Evolutionary conservation across 1,140 invertebrate genomes (phyloP).

Genomic region (Gonatopus flavifemur): DNA sequence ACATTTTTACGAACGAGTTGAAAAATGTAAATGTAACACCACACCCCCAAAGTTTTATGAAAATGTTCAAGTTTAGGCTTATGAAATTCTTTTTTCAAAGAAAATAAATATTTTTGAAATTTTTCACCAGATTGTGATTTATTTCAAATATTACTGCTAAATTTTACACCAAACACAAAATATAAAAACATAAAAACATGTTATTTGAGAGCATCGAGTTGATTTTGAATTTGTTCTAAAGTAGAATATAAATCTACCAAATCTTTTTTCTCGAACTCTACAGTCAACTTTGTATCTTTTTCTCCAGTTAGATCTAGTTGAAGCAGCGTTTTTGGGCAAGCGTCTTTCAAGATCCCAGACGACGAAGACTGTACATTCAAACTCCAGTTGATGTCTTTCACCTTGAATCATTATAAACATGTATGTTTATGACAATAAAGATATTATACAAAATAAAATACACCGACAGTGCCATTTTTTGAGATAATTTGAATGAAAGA

Average conservation of each 20-base stretch:
- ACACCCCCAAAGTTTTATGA: constrained; percentile 27
- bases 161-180: too few relatives aligned
- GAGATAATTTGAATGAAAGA: too few relatives aligned
- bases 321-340: constrained; percentile 35
- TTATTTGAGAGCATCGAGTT: constrained; percentile 49
- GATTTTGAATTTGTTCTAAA: constrained; percentile 47
- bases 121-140: too few relatives aligned
- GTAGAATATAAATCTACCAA: constrained; percentile 41
- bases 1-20: constrained; percentile 26
- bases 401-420: too few relatives aligned
- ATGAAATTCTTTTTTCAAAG: neutral
- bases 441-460: too few relatives aligned
- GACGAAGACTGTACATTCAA: constrained; percentile 47
- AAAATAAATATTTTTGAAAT: constrained; percentile 7
- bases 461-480: too few relatives aligned
- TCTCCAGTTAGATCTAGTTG: constrained; percentile 38
- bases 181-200: too few relatives aligned
- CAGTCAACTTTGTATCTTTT: constrained; percentile 33
- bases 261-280: constrained; percentile 44
- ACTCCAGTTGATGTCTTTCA: constrained; percentile 45
- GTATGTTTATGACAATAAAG: neutral
- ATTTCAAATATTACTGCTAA: too few relatives aligned
- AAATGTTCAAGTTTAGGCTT: constrained; percentile 26
- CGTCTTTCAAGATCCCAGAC: constrained; percentile 37
- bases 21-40: constrained; percentile 13